Percentiles rank a stretch among this genome's conserved stretches.
These are phyloP conservation scores for Drosophila hydei DNA, from an alignment of 1,140 invertebrate species.

Conservation along the genomic window DNA sequence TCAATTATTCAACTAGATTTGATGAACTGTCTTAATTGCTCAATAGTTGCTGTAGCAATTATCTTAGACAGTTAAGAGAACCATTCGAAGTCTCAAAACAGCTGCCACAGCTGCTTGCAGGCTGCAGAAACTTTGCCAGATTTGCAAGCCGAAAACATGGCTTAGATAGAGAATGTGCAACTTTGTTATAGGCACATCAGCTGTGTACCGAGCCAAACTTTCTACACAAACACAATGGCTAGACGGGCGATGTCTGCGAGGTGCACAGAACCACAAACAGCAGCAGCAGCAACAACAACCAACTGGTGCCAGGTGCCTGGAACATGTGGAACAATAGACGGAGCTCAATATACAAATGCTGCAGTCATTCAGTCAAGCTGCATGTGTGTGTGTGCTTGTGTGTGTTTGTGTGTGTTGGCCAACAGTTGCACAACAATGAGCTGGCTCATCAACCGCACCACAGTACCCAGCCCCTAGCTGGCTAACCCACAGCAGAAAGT, in stretches of 20 bases:
- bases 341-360: constrained; percentile 13
- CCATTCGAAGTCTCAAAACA: constrained; percentile 1
- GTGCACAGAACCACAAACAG: constrained; percentile 25
- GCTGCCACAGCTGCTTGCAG: constrained; percentile 25
- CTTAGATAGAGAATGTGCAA: background rate
- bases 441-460: constrained; percentile 22
- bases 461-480: constrained; percentile 3
- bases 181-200: background rate
- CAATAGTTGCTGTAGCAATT: background rate
- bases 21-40: too few species aligned
- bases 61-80: background rate
- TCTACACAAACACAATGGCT: background rate
- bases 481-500: constrained; percentile 26
- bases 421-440: constrained; percentile 40
- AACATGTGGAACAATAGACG: constrained; percentile 12
- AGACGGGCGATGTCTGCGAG: constrained; percentile 4
- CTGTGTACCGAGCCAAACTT: background rate
- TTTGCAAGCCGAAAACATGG: background rate
- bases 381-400: constrained; percentile 14
- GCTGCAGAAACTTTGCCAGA: background rate
- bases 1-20: too few species aligned
- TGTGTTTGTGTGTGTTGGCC: constrained; percentile 19
- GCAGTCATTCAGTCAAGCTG: constrained; percentile 18
- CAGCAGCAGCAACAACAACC: constrained; percentile 6
- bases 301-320: constrained; percentile 11